Evolutionary conservation across 2,113 vertebrate genomes (phyloP), one percentile per base, ranked within the genome.

Genomic region (Globicephala melas): DNA sequence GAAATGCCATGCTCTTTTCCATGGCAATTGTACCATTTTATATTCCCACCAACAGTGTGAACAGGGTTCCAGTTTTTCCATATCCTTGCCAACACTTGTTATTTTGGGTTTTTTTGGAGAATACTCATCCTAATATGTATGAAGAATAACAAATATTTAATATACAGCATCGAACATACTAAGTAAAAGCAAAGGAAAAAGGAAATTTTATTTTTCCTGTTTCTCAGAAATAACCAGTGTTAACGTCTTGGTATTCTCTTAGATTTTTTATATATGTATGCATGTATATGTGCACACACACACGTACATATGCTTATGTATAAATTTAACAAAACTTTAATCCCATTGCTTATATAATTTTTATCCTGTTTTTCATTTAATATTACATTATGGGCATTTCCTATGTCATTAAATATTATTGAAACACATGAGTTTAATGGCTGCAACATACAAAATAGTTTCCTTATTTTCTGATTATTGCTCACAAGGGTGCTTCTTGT

Each of bases 381-480:
- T 53, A 26, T 70, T 79, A 68, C 3, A 41, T 65, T 76, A 73
- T 63, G 63, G 17, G 14, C n/a, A 44, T 87, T 90, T 84, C 41
- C 36, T 38, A 15, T 79, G 8, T 68, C 63, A 60, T 87, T 83
- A 67, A 87, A 28, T 94, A 47, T 68, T 91, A 83, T 33, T 68
- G 47, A 83, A 58, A 81, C 86, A 53, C 2, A 8, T 82, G 70
- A 77, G n/a, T 63, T 79, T 85, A 67, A 83, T 84, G 28, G 62
- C 18, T 89, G 6, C 41, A 58, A 4, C 71, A 53, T 67, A 93
- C 87, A 60, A 62, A 68, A 77, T 83, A 44, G 36, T 83, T 90
- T 77, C 84, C 71, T 77, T 65, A 71, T 77, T 87, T 97, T 93
- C 68, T 87, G 73, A 71, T 82, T 31, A 28, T 71, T 71, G 17